Base-by-base conservation (phyloP, 2,797 vertebrate genomes). In the Tragelaphus oryx region DNA sequence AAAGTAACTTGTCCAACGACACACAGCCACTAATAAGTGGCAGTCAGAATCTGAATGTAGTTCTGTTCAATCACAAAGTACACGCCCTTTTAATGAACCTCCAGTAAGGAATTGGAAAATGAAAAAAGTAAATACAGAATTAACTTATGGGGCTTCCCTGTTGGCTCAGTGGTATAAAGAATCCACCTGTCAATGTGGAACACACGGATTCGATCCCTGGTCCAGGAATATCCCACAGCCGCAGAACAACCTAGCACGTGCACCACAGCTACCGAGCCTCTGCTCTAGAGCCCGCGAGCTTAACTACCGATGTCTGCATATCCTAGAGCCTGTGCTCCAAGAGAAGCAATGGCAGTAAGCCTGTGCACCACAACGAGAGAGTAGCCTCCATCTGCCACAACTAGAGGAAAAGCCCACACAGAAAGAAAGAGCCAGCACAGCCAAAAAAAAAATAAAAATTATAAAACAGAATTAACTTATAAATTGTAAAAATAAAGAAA, bases 401-500 rank as follows among this genome's bases (percentile, higher is more conserved):
- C 65, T 68, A 68, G 65, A 37, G 10, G 37, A 22, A 41, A 41
- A 41, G 20, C 37, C 68, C 22, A 14, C 11, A 14, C 3, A 13
- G 68, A 37, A 26, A 14, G 2, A 24, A 26, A 44, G 37, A 74
- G 6, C 37, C 68, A 44, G 68, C 68, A 74, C 37, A 74, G 22
- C 37, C 65, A 68, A 68, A 68, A 37, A 68, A 37, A 37, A 68
- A 37, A 68, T 22, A 12, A 22, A 37, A 68, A 37, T 37, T 6
- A 68, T 44, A 24, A 44, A 71, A 26, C 12, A 91, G 28, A 93
- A 54, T 62, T 60, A 87, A 85, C 26, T 59, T 85, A 20, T 18
- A n/a, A 48, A 75, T 33, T 65, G 86, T 50, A 85, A 76, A 92
- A 83, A 87, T 48, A 74, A 62, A 50, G 83, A 84, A 94, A 62